Base-by-base conservation (phyloP, 92 coral and sea anemone genomes). In the Zoanthus sansibaricus region DNA sequence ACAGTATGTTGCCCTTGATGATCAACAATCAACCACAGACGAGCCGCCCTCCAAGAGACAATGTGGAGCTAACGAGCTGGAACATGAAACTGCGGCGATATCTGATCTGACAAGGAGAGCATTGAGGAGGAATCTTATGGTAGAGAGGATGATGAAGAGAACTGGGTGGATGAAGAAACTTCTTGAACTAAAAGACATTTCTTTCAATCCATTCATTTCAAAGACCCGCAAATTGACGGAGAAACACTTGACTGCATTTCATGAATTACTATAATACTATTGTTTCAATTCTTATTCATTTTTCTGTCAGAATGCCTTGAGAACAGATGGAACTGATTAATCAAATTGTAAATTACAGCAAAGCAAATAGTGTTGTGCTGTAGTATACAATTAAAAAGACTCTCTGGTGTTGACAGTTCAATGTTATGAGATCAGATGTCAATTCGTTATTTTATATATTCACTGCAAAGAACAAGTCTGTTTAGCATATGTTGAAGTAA, bases 381-480 rank as follows among this genome's bases (percentile, higher is more conserved):
- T 56, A 56, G 64, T 56, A 56, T 56, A 56, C 64, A 56, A 56
- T 56, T 56, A 56, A 56, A 56, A 56, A 56, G 64, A 56, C 64
- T 56, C 64, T 56, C 64, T 56, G 64, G 64, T 56, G 64, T 56
- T 56, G 64, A 56, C 62, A 56, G 62, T 56, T 56, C 14, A 56
- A 56, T 56, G 62, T 56, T 56, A 56, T 56, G 62, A 56, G 62
- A 56, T 56, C 62, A 56, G 62, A 56, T 56, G 62, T 56, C 62
- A 56, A 56, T 56, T 56, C 62, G 62, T 56, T 56, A 56, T 56
- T 56, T 5, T 56, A 56, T 56, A 56, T n/a, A n/a, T n/a, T 56
- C 62, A 56, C 62, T 56, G 6, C 62, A 56, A 56, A 56, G 62
- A 56, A 56, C 62, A 56, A 56, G 62, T 56, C 62, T 56, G 62